phyloP scores from a whole-genome alignment of 1,140 invertebrate genomes.

The Apis mellifera region DNA sequence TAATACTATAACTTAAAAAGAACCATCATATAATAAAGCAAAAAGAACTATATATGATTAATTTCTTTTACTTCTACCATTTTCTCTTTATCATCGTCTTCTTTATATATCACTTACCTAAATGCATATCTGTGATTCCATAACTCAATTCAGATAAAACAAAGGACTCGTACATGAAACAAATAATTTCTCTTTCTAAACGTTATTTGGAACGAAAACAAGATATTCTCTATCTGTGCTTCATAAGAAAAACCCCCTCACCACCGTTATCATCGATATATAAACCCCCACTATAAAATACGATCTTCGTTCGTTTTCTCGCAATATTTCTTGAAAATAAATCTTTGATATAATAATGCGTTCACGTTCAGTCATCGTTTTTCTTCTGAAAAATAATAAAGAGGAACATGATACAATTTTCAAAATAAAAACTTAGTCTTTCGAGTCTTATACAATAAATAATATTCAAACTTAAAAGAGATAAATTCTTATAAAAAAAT shows the following conservation, averaged over 20 bases:
- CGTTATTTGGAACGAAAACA: conserved; percentile 30
- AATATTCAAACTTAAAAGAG: not conserved
- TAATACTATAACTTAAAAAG: too few relatives aligned
- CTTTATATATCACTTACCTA: not conserved
- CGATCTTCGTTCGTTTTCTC: not conserved
- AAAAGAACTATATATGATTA: too few relatives aligned
- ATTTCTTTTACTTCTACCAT: too few relatives aligned
- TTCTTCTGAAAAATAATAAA: not conserved
- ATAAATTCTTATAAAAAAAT: not conserved
- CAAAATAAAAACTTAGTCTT: not conserved
- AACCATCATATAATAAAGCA: too few relatives aligned
- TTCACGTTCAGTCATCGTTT: not conserved
- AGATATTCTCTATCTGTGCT: conserved; percentile 28
- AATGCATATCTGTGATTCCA: not conserved
- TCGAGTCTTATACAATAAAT: too few relatives aligned
- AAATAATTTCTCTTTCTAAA: conserved; percentile 1
- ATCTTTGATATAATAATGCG: not conserved
- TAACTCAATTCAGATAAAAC: not conserved
- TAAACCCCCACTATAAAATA: not conserved
- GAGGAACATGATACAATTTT: not conserved
- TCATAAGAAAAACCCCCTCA: not conserved
- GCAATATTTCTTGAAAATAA: not conserved
- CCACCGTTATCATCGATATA: conserved; percentile 1
- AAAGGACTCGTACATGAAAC: not conserved
- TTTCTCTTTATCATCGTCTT: not conserved